phyloP scores from a whole-genome alignment of 1,140 invertebrate genomes.

The Pseudoatta argentina region DNA sequence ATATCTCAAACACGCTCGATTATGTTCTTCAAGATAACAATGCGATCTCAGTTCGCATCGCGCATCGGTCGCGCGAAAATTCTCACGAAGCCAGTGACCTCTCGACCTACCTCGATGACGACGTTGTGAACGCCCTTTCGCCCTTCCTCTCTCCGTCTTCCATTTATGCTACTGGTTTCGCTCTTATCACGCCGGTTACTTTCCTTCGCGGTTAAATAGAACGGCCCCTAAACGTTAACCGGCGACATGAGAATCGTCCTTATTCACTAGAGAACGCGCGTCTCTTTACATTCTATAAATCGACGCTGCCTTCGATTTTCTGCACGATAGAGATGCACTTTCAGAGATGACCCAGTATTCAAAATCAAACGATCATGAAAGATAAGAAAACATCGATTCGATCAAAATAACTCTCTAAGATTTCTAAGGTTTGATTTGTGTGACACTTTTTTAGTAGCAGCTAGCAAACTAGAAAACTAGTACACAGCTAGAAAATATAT shows the following conservation, averaged over 20 bases:
- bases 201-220: constrained; percentile 36
- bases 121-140: constrained; percentile 16
- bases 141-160: neutral
- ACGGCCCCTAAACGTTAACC: constrained; percentile 25
- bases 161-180: neutral
- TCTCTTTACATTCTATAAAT: neutral
- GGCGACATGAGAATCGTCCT: constrained; percentile 3
- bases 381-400: neutral
- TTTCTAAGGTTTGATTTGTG: neutral
- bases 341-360: neutral
- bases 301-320: constrained; percentile 36
- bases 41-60: constrained; percentile 3
- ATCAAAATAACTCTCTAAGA: neutral
- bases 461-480: too few relatives aligned
- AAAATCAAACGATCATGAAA: neutral
- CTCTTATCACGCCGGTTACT: constrained; percentile 53
- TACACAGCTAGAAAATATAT: too few relatives aligned
- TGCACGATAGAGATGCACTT: too few relatives aligned
- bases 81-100: constrained; percentile 60
- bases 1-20: constrained; percentile 20
- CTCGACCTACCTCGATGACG: constrained; percentile 24
- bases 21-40: constrained; percentile 31
- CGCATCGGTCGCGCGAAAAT: constrained; percentile 26
- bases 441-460: too few relatives aligned
- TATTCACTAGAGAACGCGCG: neutral